Percentiles rank a stretch among this genome's conserved stretches.
Conservation (phyloP, 2,888 invertebrate species). For the Julus scandinavius region DNA sequence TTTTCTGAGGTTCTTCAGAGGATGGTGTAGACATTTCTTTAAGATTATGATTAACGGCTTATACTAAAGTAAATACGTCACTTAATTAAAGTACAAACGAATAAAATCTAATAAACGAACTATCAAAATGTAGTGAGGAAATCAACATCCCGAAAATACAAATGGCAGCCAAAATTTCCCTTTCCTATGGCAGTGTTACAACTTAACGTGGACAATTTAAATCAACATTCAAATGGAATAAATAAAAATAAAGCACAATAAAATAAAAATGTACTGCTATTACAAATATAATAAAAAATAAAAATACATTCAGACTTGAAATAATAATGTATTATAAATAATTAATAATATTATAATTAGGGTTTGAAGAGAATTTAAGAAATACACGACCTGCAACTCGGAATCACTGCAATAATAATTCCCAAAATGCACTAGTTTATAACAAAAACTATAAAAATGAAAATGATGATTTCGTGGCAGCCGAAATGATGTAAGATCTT, state of each 20-base stretch:
- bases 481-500: not conserved
- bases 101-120: not conserved
- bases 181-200: not conserved
- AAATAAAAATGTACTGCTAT: not conserved
- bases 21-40: constrained; percentile 55
- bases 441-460: not conserved
- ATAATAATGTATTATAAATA: not conserved
- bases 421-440: not conserved
- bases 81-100: not conserved
- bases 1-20: constrained; percentile 56
- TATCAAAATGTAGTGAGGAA: constrained; percentile 21
- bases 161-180: not conserved
- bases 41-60: not conserved
- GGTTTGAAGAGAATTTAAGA: not conserved
- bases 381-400: not conserved
- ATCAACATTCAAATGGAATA: not conserved
- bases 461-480: constrained; percentile 43
- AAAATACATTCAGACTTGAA: not conserved
- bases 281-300: not conserved
- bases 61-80: not conserved
- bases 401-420: not conserved
- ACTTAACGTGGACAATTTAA: not conserved
- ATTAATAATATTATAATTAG: not conserved
- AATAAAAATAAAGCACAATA: not conserved
- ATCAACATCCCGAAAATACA: not conserved